Conservation (phyloP, 2,888 invertebrate species). For the Aspidiotus destructor region DNA sequence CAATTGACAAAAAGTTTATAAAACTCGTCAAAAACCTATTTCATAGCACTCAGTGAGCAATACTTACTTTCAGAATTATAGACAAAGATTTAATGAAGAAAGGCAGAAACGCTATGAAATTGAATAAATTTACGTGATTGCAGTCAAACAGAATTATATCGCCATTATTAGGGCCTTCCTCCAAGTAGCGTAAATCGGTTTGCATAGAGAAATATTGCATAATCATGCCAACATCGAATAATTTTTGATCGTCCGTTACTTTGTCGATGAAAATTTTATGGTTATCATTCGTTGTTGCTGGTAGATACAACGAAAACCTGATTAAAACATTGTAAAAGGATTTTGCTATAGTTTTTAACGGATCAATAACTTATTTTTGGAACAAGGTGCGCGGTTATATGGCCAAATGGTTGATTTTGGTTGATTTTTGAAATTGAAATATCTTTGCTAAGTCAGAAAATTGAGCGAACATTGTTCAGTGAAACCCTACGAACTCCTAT, state of each 20-base stretch:
- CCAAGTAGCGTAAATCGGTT: constrained; percentile 16
- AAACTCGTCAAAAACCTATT: background rate
- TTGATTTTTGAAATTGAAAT: background rate
- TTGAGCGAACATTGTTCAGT: too few relatives aligned
- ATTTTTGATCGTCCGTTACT: constrained; percentile 17
- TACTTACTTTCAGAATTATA: constrained; percentile 9
- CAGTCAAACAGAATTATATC: constrained; percentile 30
- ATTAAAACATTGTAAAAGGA: too few relatives aligned
- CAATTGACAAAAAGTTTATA: background rate
- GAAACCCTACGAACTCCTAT: too few relatives aligned
- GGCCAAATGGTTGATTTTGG: background rate
- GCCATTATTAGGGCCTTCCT: constrained; percentile 17
- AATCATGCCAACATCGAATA: constrained; percentile 23
- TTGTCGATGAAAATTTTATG: constrained; percentile 20
- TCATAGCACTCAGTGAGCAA: background rate
- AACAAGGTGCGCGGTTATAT: background rate
- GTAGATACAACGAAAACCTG: constrained; percentile 23
- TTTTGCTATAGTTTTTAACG: too few relatives aligned
- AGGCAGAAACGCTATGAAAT: constrained; percentile 19
- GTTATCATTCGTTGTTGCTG: constrained; percentile 5
- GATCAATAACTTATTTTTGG: too few relatives aligned
- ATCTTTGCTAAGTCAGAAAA: too few relatives aligned
- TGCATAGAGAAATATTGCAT: constrained; percentile 29
- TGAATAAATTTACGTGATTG: constrained; percentile 7
- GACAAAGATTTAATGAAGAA: constrained; percentile 23